Base-by-base conservation (phyloP, 1,140 invertebrate species). In the Hylaeus anthracinus region DNA sequence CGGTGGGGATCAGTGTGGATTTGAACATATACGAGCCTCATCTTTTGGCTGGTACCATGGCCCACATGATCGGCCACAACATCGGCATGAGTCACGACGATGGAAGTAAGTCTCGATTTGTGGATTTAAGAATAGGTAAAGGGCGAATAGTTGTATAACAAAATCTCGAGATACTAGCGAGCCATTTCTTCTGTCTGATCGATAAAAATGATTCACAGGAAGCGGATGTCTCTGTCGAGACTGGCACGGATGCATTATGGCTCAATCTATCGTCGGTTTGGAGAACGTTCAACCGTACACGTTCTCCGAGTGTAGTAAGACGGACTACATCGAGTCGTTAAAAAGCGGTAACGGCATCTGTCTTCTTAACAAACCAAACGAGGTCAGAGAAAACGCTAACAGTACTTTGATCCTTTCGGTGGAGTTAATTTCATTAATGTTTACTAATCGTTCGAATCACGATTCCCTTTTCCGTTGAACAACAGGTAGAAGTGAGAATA, bases 201-300 rank as follows among this genome's bases (percentile, higher is more conserved):
- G 26, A 39, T n/a, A 15, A 2, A 53, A 37, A 66, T 14, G 53
- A 15, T 75, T 84, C 43, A 10, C 87, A 96, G 95, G 94, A 80
- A 94, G 93, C 55, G 96, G 97, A 89, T 98, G 98, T 93, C 95
- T 95, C 89, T 98, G 98, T 93, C 95, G 96, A 60, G 97, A 98
- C 93, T 98, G 98, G 97, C 98, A 98, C 93, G 98, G 98, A 64
- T 99, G 98, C 93, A 98, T 99, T 90, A 99, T 99, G 98, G 96
- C 97, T 58, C 97, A 98, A 93, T 97, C 97, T 63, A 98, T 99
- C 88, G 96, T 98, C 37, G 98, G 98, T 51, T 94, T 96, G 87
- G 97, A 98, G 91, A 97, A 98, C 92, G 97, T 98, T 51, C 97
- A 98, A 90, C 98, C 98, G 1, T 98, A 98, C 94, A 98, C 98